A percentile compares a stretch with the other conserved stretches of the same genome.
Conservation (phyloP, 2,113 vertebrate genomes). For the Ovis canadensis region DNA sequence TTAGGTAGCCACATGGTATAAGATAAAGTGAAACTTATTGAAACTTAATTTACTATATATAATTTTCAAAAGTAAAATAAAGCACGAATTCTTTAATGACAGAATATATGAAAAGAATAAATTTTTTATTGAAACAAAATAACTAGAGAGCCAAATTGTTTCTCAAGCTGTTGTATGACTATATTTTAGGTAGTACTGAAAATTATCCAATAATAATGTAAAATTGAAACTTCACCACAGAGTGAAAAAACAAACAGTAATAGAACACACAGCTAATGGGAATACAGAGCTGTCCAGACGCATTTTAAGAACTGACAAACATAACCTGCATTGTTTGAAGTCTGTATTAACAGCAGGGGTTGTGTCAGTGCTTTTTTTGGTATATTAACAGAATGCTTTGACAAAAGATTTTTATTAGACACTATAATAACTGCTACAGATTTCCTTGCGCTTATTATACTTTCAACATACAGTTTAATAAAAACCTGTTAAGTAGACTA, state of each 20-base stretch:
- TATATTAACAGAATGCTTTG: conserved; percentile 9
- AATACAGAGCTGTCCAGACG: neutral
- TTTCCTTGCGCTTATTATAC: conserved; percentile 31
- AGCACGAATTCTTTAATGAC: neutral
- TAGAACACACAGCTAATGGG: neutral
- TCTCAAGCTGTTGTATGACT: neutral
- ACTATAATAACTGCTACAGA: conserved; percentile 1
- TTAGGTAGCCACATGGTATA: neutral
- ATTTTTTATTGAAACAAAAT: conserved; percentile 13
- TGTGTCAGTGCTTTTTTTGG: neutral
- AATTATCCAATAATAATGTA: neutral
- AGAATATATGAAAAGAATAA: neutral
- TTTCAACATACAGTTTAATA: conserved; percentile 15
- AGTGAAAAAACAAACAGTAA: neutral
- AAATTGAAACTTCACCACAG: conserved; percentile 3
- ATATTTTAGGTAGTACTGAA: neutral
- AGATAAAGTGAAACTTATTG: neutral
- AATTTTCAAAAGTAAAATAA: conserved; percentile 7
- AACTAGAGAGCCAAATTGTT: neutral
- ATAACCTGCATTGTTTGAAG: neutral
- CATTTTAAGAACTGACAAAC: neutral
- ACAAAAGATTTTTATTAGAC: conserved; percentile 44
- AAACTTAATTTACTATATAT: neutral
- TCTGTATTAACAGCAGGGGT: neutral
- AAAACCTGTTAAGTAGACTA: conserved; percentile 26